phyloP scores from a whole-genome alignment of 1,140 invertebrate genomes.

The Drosophila pallidifrons region DNA sequence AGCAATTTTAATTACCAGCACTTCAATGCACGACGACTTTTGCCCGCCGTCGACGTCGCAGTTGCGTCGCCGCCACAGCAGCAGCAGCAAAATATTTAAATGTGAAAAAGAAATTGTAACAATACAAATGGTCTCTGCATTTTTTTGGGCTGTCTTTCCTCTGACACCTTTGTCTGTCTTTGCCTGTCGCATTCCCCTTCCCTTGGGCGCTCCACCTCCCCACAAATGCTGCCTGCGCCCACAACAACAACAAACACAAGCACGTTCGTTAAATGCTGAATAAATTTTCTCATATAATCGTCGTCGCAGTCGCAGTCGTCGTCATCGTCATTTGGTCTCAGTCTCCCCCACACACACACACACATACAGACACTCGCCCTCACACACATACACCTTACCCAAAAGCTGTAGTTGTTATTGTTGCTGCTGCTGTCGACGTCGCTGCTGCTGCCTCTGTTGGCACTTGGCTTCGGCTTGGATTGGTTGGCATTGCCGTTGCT shows the following conservation, averaged over 20 bases:
- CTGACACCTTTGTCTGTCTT: constrained; percentile 68
- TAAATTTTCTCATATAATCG: constrained; percentile 79
- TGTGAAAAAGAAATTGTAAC: constrained; percentile 66
- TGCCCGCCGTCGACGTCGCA: neutral
- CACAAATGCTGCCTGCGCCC: neutral
- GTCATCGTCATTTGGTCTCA: constrained; percentile 41
- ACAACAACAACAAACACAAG: constrained; percentile 44
- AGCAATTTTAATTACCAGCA: constrained; percentile 78
- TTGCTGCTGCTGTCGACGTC: constrained; percentile 54
- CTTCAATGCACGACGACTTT: constrained; percentile 48
- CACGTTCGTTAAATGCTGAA: constrained; percentile 80
- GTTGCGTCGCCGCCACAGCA: neutral
- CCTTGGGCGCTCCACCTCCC: constrained; percentile 33
- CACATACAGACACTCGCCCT: constrained; percentile 25
- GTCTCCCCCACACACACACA: constrained; percentile 25
- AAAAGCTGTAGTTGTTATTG: constrained; percentile 42
- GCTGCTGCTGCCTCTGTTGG: constrained; percentile 34
- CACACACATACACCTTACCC: constrained; percentile 31
- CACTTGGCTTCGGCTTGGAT: constrained; percentile 70
- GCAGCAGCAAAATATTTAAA: constrained; percentile 42
- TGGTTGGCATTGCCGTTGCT: constrained; percentile 67
- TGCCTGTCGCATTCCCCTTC: constrained; percentile 9
- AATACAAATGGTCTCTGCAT: constrained; percentile 60
- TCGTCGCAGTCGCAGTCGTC: constrained; percentile 55
- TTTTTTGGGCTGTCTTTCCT: constrained; percentile 44